These are phyloP conservation scores for Polia nebulosa DNA, from an alignment of 2,888 invertebrate genomes.

Conservation along the genomic window DNA sequence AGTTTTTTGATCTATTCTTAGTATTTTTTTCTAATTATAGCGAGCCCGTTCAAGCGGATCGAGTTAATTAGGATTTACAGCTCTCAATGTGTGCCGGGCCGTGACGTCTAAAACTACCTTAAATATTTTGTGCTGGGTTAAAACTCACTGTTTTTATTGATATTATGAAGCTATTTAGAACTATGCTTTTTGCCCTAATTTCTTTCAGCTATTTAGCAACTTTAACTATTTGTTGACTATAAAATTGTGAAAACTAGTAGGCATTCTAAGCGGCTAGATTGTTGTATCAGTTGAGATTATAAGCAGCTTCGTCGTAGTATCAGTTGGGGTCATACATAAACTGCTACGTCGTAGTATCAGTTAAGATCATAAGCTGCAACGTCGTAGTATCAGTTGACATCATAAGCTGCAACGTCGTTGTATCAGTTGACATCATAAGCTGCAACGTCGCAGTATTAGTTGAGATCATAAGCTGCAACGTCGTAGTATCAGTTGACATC, in stretches of 20 bases:
- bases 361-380: not conserved
- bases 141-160: not conserved
- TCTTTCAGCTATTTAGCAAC: not conserved
- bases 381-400: not conserved
- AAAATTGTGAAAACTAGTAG: not conserved
- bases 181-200: not conserved
- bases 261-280: not conserved
- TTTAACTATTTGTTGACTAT: not conserved
- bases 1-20: slow-evolving; percentile 43
- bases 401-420: no score
- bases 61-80: slow-evolving; percentile 68
- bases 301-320: not conserved
- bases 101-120: slow-evolving; percentile 41
- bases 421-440: no score
- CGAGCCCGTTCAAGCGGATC: slow-evolving; percentile 66
- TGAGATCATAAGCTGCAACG: not conserved
- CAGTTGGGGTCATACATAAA: no score
- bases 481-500: not conserved
- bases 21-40: slow-evolving; percentile 63
- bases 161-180: slow-evolving; percentile 9
- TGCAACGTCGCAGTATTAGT: no score
- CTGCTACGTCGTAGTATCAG: not conserved
- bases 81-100: slow-evolving; percentile 66
- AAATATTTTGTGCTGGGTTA: not conserved
- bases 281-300: not conserved